Evolutionary conservation across 2,797 vertebrate genomes (phyloP), one percentile per base, ranked within the genome.

Genomic region (Ibycter americanus): DNA sequence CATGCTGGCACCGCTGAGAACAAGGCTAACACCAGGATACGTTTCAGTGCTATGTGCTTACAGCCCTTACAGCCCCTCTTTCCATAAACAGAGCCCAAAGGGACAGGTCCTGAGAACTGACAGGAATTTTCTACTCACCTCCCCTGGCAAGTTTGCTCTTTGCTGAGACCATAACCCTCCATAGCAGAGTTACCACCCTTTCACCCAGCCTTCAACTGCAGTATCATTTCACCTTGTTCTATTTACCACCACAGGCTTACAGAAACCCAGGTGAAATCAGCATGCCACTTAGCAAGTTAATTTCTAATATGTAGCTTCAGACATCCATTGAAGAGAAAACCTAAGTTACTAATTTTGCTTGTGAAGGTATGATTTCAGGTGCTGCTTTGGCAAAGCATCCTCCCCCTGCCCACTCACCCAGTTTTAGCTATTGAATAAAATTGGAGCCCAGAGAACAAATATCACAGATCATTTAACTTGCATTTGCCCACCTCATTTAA

Each of bases 161-260:
- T 6, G 44, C 54, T 4, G 6, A 77, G 22, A 22, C n/a, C 34
- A 32, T 16, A 44, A 54, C 25, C 26, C 32, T 29, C 38, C 54
- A 21, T 29, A 66, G 15, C 20, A 58, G 56, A 58, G 56, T 16
- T 15, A 32, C 26, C 27, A n/a, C 15, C n/a, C 46, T 71, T n/a
- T 11, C 0, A 1, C 7, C 20, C 8, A 31, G 42, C n/a, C 13
- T 15, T 44, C 14, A 21, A 4, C 44, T 17, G 8, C 0, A 0
- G 38, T 1, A 3, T 38, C 34, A 27, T 15, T 55, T 29, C 47
- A 19, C 25, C 42, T n/a, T 22, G 27, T 42, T 23, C 32, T 17
- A 14, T 32, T 51, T 49, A 79, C 26, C 21, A 38, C 15, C 2
- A 29, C 36, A 26, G 29, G 26, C 40, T 76, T 42, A 62, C 9